Conservation (phyloP, 1,140 invertebrate genomes). For the Euura saliciscinereae region DNA sequence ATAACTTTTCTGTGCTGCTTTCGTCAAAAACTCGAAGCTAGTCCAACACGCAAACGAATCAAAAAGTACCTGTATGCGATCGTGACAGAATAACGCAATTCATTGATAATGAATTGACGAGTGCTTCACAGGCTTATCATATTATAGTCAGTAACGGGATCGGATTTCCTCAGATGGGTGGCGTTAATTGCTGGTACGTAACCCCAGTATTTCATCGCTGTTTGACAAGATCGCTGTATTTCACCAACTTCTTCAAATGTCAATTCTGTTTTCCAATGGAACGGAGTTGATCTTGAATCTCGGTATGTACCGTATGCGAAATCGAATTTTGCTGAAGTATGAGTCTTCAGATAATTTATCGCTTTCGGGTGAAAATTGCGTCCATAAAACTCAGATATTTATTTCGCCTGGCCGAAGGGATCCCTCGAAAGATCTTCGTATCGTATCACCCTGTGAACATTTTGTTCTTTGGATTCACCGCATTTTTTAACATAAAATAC, state of each 20-base stretch:
- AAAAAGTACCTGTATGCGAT: too few relatives aligned
- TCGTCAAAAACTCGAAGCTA: too few relatives aligned
- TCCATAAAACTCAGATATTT: conserved; percentile 80
- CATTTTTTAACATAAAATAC: neutral
- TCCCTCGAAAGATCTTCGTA: conserved; percentile 88
- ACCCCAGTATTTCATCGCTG: conserved; percentile 82
- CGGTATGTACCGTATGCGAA: conserved; percentile 86
- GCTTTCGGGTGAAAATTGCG: conserved; percentile 73
- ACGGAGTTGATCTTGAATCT: conserved; percentile 81
- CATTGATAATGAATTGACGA: neutral
- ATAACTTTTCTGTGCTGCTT: too few relatives aligned
- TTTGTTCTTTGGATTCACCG: neutral
- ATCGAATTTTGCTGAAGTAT: conserved; percentile 78
- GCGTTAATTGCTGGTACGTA: conserved; percentile 65
- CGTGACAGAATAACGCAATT: too few relatives aligned
- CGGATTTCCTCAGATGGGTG: conserved; percentile 62
- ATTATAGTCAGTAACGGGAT: conserved; percentile 59
- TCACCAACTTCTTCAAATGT: conserved; percentile 71
- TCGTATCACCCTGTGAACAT: conserved; percentile 68
- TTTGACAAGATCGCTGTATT: conserved; percentile 68
- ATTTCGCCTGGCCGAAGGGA: conserved; percentile 71
- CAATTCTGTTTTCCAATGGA: conserved; percentile 82
- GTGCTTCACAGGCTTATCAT: conserved; percentile 38
- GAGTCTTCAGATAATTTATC: conserved; percentile 78
- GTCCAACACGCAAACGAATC: too few relatives aligned